Evolutionary conservation across 2,888 invertebrate species (phyloP).

Genomic region (Gymnoscelis rufifasciata): DNA sequence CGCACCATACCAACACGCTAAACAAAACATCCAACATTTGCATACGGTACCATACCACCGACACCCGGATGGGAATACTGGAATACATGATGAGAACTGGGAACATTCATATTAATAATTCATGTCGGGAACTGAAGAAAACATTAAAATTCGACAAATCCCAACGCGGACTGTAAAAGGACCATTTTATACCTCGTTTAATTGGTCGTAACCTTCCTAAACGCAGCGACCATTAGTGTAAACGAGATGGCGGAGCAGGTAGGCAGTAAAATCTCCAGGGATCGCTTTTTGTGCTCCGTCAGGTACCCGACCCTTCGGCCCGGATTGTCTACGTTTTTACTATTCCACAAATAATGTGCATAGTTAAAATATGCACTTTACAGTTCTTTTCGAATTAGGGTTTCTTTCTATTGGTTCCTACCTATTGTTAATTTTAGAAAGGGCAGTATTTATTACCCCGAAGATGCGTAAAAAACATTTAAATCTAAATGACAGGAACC

Average conservation of each 20-base stretch:
- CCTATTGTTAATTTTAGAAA: slow-evolving; percentile 26
- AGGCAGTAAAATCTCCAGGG: slow-evolving; percentile 56
- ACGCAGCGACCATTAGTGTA: slow-evolving; percentile 61
- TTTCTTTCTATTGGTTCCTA: slow-evolving; percentile 18
- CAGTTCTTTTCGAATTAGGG: slow-evolving; percentile 31
- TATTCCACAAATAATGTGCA: slow-evolving; percentile 33
- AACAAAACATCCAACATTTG: slow-evolving; percentile 61
- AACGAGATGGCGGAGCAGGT: slow-evolving; percentile 65
- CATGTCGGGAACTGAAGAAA: slow-evolving; percentile 49
- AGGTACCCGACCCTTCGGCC: slow-evolving; percentile 60
- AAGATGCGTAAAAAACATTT: slow-evolving; percentile 1
- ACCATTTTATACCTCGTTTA: slow-evolving; percentile 60
- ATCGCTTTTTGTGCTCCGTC: slow-evolving; percentile 59
- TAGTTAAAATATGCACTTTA: slow-evolving; percentile 26
- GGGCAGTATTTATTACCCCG: slow-evolving; percentile 2
- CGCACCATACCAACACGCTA: slow-evolving; percentile 54
- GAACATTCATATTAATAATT: slow-evolving; percentile 62
- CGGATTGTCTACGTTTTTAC: slow-evolving; percentile 52
- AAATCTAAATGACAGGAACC: slow-evolving; percentile 6
- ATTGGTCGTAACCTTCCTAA: slow-evolving; percentile 66
- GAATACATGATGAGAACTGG: slow-evolving; percentile 40
- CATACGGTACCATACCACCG: slow-evolving; percentile 43
- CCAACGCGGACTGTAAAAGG: slow-evolving; percentile 47
- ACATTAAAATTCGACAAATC: slow-evolving; percentile 64
- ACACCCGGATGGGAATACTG: slow-evolving; percentile 25